A percentile compares a stretch with the other conserved stretches of the same genome.
phyloP scores from a whole-genome alignment of 2,888 invertebrate genomes.

The Aphrophora alni region DNA sequence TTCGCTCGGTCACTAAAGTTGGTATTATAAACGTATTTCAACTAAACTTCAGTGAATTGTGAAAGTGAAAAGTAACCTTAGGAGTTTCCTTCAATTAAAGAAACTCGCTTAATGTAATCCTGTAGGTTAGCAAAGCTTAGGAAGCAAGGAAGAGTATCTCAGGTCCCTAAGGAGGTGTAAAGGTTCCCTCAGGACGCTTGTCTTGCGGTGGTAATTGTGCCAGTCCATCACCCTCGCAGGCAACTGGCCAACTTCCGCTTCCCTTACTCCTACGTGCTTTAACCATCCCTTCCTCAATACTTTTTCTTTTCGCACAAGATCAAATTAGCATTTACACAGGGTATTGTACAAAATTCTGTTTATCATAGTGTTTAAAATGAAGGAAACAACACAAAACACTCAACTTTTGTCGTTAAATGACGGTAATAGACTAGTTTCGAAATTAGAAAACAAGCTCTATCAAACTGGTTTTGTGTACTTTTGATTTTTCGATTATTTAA shows the following conservation, averaged over 20 bases:
- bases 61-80: neutral
- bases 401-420: too few relatives aligned
- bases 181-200: neutral
- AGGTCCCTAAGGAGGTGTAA: neutral
- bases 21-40: too few relatives aligned
- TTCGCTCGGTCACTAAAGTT: too few relatives aligned
- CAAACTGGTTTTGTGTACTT: too few relatives aligned
- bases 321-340: too few relatives aligned
- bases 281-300: neutral
- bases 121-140: neutral
- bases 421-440: too few relatives aligned
- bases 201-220: conserved; percentile 1
- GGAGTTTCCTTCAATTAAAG: neutral
- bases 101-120: neutral
- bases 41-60: too few relatives aligned
- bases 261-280: neutral
- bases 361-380: too few relatives aligned
- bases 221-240: neutral
- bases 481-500: too few relatives aligned
- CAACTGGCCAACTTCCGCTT: neutral
- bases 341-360: too few relatives aligned
- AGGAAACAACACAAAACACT: too few relatives aligned
- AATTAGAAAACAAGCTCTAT: too few relatives aligned
- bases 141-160: neutral
- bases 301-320: neutral